Base-by-base conservation (phyloP, 2,888 invertebrate genomes). In the Fissipunctia ypsillon region DNA sequence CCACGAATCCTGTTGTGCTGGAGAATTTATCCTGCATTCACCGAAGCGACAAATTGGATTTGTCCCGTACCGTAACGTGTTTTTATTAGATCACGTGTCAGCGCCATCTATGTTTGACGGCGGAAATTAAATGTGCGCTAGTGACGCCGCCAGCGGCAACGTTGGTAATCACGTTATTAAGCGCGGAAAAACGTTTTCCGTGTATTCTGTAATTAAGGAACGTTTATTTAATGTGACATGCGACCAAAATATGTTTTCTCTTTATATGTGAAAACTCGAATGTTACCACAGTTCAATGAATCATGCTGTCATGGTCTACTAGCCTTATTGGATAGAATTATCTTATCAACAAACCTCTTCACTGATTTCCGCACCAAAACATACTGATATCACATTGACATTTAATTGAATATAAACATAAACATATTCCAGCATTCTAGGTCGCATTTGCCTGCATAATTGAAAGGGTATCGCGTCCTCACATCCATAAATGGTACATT, bases 81-180 rank as follows among this genome's bases (percentile, higher is more conserved):
- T 86, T 87, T 90, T 91, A 93, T 92, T 91, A 87, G 84, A 92
- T 93, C 85, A 83, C 35, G 56, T 82, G 75, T 77, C 86, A 90
- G 88, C 91, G 92, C 91, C 93, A 93, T 93, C 93, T 93, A 87
- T 90, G 86, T 87, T 87, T 86, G 78, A 61, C n/a, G 72, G 56
- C 76, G 89, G 90, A 90, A 89, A 92, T 91, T 90, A 89, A 90
- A 88, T 88, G 68, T 70, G 71, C 77, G 70, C 69, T 65, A 38
- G 81, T 82, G 68, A 84, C 84, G 87, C 86, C 76, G 70, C 85
- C 48, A 68, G 84, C 81, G 84, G 69, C 73, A 56, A 61, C 43
- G 4, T 43, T 45, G 75, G 79, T 81, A 82, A 87, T 72, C 79
- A 71, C 28, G 69, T 83, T 84, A 80, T 6, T 65, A 78, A 81